Base-by-base conservation (phyloP, 1,140 invertebrate genomes). In the Sogatella furcifera region DNA sequence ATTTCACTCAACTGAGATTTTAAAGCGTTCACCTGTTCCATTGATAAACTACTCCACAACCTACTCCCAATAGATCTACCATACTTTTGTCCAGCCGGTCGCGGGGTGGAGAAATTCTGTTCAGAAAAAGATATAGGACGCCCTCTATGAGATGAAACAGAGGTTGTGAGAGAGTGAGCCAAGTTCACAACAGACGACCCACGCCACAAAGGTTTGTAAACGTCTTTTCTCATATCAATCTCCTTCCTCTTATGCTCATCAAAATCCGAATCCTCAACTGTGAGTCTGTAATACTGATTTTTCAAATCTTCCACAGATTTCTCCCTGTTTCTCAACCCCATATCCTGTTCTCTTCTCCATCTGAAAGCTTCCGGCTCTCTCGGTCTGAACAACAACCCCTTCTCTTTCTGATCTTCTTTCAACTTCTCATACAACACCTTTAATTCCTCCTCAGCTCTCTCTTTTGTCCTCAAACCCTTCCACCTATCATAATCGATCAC, bases 401-500 rank as follows among this genome's bases (percentile, higher is more conserved):
- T 87, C 67, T 93, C 86, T 62, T 80, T 84, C 69, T 94, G 88
- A 11, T 86, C 86, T 15, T 79, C 74, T 73, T 85, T 85, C 3
- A 95, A 74, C 73, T 93, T 90, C 44, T 76, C 77, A 64, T 92
- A 88, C 22, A 96, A 73, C 59, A 79, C 77, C 61, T 86, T 81
- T 49, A 95, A 73, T 71, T 95, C 92, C 68, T 86, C 81, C 70
- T 92, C 87, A 2, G 88, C 88, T 64, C 84, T 81, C 73, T 91
- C 86, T 61, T 87, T 83, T n/a, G 81, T 78, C 60, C 89, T 74
- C 19, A 92, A 78, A 71, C 84, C 82, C 71, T 85, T 89, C 90
- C 90, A 93, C 44, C 85, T 80, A 67, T 93, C 90, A 70, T 88
- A 93, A 75, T 92, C 89, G 65, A 91, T 85, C 22, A 92, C 83